These are phyloP conservation scores for Pogonus chalceus DNA, from an alignment of 1,140 invertebrate genomes.

Conservation along the genomic window DNA sequence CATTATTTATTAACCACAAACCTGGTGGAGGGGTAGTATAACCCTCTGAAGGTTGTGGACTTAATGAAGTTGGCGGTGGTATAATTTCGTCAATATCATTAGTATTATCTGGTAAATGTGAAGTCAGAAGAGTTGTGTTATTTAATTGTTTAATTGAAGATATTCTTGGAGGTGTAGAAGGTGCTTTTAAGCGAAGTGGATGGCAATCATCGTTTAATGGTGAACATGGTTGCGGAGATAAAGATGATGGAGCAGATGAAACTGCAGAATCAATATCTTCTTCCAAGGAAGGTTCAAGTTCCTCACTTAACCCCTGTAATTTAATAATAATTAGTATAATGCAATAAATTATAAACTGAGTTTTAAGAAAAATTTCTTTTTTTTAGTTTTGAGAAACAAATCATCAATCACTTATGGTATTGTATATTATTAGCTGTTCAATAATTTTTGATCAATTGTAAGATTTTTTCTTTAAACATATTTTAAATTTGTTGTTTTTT, in stretches of 20 bases:
- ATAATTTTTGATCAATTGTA: neutral
- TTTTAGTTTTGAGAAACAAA: neutral
- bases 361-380: neutral
- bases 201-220: slow-evolving; percentile 35
- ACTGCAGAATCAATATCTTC: slow-evolving; percentile 39
- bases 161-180: neutral
- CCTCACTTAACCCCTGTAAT: neutral
- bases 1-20: neutral
- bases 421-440: neutral
- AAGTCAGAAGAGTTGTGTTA: neutral
- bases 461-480: neutral
- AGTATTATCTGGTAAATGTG: neutral
- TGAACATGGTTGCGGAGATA: slow-evolving; percentile 41
- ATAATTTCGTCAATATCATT: neutral
- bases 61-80: neutral
- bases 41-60: neutral
- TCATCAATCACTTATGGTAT: neutral
- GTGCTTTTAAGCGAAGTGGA: neutral
- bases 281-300: neutral
- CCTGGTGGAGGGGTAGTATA: neutral
- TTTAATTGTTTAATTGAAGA: neutral
- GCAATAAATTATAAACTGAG: neutral
- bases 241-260: slow-evolving; percentile 39
- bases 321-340: neutral
- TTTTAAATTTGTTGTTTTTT: too few relatives aligned